These are phyloP conservation scores for Syngnathus acus DNA, from an alignment of 2,797 vertebrate genomes.

Conservation along the genomic window DNA sequence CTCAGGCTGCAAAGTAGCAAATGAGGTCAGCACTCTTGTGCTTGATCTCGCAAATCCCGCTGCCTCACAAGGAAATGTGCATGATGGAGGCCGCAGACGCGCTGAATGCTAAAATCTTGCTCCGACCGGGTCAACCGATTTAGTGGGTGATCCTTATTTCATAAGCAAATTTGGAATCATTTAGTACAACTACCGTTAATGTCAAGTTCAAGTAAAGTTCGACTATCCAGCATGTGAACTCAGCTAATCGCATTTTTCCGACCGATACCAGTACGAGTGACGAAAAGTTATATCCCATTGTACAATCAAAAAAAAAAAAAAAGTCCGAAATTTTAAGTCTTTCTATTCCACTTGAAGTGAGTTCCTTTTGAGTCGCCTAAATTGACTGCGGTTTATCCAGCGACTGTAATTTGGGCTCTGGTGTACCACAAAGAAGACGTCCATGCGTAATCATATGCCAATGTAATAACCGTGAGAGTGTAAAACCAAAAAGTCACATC, in stretches of 20 bases:
- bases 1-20: neutral
- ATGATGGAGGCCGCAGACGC: neutral
- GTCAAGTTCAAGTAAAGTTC: neutral
- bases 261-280: too few species aligned
- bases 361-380: slow-evolving; percentile 6
- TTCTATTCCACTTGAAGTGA: neutral
- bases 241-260: too few species aligned
- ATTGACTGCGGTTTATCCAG: slow-evolving; percentile 53
- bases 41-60: neutral
- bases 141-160: neutral
- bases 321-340: neutral
- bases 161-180: neutral
- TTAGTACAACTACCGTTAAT: neutral
- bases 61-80: slow-evolving; percentile 1
- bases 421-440: slow-evolving; percentile 43
- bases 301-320: neutral
- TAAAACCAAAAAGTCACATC: slow-evolving; percentile 46
- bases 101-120: neutral
- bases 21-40: neutral
- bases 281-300: too few species aligned
- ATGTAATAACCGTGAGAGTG: slow-evolving; percentile 42
- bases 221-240: too few species aligned
- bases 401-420: slow-evolving; percentile 54
- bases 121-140: neutral
- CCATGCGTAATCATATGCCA: slow-evolving; percentile 47